These are phyloP conservation scores for Heterochromis multidens DNA, from an alignment of 2,113 vertebrate genomes.

Conservation along the genomic window DNA sequence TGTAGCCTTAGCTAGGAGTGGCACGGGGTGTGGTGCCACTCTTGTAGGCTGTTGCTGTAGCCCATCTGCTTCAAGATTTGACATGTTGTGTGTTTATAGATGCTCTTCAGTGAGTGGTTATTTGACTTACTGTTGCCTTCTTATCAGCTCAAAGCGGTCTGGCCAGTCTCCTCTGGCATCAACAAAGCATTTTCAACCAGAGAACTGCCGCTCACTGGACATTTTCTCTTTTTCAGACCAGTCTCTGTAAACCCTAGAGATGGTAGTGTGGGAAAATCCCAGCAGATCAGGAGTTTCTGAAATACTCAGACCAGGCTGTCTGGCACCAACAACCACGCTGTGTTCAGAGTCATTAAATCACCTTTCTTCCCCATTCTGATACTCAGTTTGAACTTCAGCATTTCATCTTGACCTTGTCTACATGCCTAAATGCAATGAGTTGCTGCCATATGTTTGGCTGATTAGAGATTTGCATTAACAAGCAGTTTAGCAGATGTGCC, in stretches of 20 bases:
- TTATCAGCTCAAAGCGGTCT: neutral
- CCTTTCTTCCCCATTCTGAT: neutral
- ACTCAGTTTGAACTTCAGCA: neutral
- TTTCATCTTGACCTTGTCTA: neutral
- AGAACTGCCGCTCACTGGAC: neutral
- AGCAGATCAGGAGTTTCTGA: neutral
- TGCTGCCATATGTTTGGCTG: neutral
- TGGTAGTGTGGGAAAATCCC: neutral
- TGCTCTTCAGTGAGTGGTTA: neutral
- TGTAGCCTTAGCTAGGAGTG: neutral
- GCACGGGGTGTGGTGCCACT: neutral
- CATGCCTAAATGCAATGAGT: neutral
- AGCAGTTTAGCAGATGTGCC: neutral
- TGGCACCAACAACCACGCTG: neutral
- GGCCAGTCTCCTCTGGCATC: neutral
- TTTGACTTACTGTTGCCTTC: neutral
- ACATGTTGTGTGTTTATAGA: neutral
- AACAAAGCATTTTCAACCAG: neutral
- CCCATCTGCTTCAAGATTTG: too few species aligned
- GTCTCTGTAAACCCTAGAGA: neutral
- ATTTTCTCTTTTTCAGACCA: neutral
- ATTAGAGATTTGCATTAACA: neutral
- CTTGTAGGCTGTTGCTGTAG: neutral
- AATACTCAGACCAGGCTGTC: neutral
- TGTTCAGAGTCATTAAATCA: neutral